Conservation (phyloP, 2,888 invertebrate species). For the Xanthia togata region DNA sequence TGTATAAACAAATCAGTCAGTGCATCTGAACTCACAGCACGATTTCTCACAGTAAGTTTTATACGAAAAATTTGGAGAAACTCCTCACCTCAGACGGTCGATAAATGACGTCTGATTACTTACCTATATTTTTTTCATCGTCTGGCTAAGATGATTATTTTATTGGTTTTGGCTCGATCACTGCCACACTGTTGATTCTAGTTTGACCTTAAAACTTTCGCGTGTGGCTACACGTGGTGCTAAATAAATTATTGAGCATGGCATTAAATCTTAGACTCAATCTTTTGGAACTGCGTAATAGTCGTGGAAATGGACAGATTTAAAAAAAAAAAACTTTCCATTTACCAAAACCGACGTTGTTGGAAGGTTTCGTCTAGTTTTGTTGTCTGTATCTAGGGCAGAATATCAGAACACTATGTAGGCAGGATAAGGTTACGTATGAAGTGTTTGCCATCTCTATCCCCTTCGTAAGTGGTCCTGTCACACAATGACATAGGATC, state of each 20-base stretch:
- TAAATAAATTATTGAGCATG: background rate
- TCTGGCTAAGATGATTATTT: slow-evolving; percentile 40
- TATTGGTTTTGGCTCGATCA: slow-evolving; percentile 45
- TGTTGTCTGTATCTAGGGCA: background rate
- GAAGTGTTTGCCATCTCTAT: slow-evolving; percentile 3
- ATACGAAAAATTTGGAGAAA: background rate
- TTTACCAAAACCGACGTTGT: too few relatives aligned
- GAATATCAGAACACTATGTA: background rate
- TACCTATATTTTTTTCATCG: slow-evolving; percentile 40
- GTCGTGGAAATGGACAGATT: background rate
- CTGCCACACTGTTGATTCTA: slow-evolving; percentile 19
- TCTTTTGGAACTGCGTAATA: background rate
- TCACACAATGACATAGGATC: background rate
- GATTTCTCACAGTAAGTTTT: too few relatives aligned
- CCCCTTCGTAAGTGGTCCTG: slow-evolving; percentile 12
- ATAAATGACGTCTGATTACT: background rate
- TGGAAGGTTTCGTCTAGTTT: background rate
- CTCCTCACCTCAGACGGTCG: slow-evolving; percentile 10
- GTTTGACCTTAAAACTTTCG: slow-evolving; percentile 35
- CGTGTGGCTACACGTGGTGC: slow-evolving; percentile 26
- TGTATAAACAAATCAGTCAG: background rate
- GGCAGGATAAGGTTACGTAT: background rate
- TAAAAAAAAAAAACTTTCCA: background rate
- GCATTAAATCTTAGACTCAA: slow-evolving; percentile 3
- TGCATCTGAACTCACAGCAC: background rate